Conservation (phyloP, 2,888 invertebrate species). For the Hesperia comma region DNA sequence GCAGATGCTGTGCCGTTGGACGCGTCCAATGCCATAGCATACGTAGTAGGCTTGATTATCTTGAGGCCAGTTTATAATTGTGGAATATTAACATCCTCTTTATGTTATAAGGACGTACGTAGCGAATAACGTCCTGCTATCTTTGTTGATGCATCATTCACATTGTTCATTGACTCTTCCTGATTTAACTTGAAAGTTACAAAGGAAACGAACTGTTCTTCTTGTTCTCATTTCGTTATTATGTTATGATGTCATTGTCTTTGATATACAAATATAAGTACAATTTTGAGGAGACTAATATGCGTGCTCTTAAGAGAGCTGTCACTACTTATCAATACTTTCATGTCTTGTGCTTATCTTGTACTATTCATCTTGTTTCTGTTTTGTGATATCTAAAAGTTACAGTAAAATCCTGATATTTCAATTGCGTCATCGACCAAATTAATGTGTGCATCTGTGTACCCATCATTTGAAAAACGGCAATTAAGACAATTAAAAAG, state of each 20-base stretch:
- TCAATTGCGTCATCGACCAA: background rate
- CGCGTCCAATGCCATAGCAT: constrained; percentile 29
- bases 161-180: constrained; percentile 14
- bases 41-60: constrained; percentile 27
- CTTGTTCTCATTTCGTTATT: constrained; percentile 20
- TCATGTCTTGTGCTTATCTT: constrained; percentile 23
- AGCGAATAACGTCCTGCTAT: constrained; percentile 21
- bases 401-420: background rate
- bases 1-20: constrained; percentile 23
- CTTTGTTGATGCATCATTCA: constrained; percentile 20
- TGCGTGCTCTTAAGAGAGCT: too few species aligned
- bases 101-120: constrained; percentile 8
- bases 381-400: background rate
- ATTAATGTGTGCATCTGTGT: background rate
- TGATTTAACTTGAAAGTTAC: constrained; percentile 15
- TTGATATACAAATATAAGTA: background rate
- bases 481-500: constrained; percentile 29
- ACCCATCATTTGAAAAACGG: constrained; percentile 7
- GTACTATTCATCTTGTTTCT: constrained; percentile 7
- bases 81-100: constrained; percentile 30
- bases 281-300: background rate
- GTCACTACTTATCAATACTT: constrained; percentile 8
- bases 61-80: constrained; percentile 29
- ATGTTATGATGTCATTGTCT: constrained; percentile 9
- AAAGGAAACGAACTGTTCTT: constrained; percentile 31